These are phyloP conservation scores for Salticus scenicus DNA, from an alignment of 2,888 invertebrate genomes.

Conservation along the genomic window DNA sequence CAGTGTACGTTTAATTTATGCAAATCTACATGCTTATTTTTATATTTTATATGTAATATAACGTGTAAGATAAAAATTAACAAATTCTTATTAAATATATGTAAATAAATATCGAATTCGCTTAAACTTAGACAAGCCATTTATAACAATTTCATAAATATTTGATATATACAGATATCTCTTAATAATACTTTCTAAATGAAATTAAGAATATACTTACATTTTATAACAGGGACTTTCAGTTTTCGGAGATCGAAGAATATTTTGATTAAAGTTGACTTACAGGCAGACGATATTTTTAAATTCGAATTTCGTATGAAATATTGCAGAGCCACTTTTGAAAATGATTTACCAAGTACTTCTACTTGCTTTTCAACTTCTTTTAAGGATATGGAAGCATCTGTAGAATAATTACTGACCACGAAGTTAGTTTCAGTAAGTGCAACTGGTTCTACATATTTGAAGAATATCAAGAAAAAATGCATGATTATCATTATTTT, in stretches of 20 bases:
- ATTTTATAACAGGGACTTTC: constrained; percentile 43
- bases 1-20: too few relatives aligned
- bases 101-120: too few relatives aligned
- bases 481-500: constrained; percentile 16
- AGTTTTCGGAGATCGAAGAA: constrained; percentile 45
- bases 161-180: too few relatives aligned
- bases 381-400: constrained; percentile 32
- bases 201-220: constrained; percentile 21
- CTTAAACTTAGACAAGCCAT: too few relatives aligned
- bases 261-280: constrained; percentile 49
- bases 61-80: too few relatives aligned
- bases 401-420: background rate
- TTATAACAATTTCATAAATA: too few relatives aligned
- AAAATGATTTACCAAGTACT: constrained; percentile 16
- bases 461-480: constrained; percentile 13
- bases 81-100: too few relatives aligned
- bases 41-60: too few relatives aligned
- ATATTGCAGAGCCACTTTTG: constrained; percentile 41
- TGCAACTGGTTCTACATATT: constrained; percentile 23
- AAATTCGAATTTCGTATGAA: constrained; percentile 52
- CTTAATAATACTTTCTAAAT: too few relatives aligned
- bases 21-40: too few relatives aligned
- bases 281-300: constrained; percentile 41
- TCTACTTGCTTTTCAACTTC: constrained; percentile 45
- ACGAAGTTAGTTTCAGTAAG: background rate